A percentile compares a stretch with the other conserved stretches of the same genome.
Evolutionary conservation across 2,888 invertebrate species (phyloP).

Genomic region (Lasiommata megera): DNA sequence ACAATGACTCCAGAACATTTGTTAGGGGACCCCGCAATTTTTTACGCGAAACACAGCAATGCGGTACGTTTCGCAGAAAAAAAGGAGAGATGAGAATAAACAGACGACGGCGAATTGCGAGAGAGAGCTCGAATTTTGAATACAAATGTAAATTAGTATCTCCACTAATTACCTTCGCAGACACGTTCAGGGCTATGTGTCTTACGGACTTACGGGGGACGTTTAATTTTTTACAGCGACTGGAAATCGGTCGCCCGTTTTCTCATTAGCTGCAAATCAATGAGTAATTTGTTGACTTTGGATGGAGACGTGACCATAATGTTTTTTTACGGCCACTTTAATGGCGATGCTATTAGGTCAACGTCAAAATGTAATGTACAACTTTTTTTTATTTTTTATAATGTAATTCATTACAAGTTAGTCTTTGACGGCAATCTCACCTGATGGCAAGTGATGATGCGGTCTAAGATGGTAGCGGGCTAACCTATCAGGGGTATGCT

Average conservation of each 20-base stretch:
- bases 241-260: slow-evolving; percentile 65
- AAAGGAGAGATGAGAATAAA: slow-evolving; percentile 77
- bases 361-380: not conserved
- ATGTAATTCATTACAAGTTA: no score
- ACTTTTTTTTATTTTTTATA: not conserved
- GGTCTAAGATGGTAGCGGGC: no score
- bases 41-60: slow-evolving; percentile 79
- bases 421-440: no score
- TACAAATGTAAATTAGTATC: slow-evolving; percentile 83
- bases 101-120: slow-evolving; percentile 77
- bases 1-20: slow-evolving; percentile 65
- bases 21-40: slow-evolving; percentile 73
- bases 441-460: no score
- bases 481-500: no score
- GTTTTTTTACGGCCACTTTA: slow-evolving; percentile 22
- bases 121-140: slow-evolving; percentile 81
- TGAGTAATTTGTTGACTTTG: slow-evolving; percentile 48
- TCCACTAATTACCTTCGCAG: slow-evolving; percentile 78
- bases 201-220: slow-evolving; percentile 74
- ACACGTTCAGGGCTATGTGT: slow-evolving; percentile 77
- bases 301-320: slow-evolving; percentile 28
- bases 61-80: slow-evolving; percentile 72
- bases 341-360: slow-evolving; percentile 7
- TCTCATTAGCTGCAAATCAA: slow-evolving; percentile 64
- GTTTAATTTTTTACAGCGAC: slow-evolving; percentile 67